A percentile compares a stretch with the other conserved stretches of the same genome.
Evolutionary conservation across 2,113 vertebrate species (phyloP).

Genomic region (Cnemophilus loriae): DNA sequence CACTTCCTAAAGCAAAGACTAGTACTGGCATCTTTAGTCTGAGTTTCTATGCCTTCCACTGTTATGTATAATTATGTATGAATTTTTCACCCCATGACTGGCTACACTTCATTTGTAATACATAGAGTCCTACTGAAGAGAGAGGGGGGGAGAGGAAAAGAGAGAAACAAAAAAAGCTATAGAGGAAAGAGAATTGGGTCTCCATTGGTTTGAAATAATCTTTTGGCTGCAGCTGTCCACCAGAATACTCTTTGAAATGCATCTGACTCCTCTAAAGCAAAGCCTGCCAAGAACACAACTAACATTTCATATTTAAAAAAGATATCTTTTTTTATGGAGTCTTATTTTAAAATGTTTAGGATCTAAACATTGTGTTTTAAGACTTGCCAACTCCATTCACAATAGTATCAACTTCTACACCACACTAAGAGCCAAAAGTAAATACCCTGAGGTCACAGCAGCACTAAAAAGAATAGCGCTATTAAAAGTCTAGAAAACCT

Average conservation of each 20-base stretch:
- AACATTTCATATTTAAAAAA: slow-evolving; percentile 46
- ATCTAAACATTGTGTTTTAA: slow-evolving; percentile 53
- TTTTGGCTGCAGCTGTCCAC: slow-evolving; percentile 16
- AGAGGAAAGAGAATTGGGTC: not conserved
- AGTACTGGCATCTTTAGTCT: not conserved
- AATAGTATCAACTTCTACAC: slow-evolving; percentile 15
- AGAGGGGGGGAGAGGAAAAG: fast-evolving
- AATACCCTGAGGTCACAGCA: slow-evolving; percentile 26
- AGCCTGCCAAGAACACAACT: slow-evolving; percentile 44
- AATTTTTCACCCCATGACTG: not conserved
- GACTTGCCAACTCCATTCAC: slow-evolving; percentile 23
- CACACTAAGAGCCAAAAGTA: slow-evolving; percentile 26
- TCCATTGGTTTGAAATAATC: slow-evolving; percentile 24
- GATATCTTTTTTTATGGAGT: not conserved
- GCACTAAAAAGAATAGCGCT: not conserved
- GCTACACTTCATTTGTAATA: not conserved
- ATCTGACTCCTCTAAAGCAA: slow-evolving; percentile 2
- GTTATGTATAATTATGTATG: not conserved
- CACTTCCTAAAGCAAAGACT: not conserved
- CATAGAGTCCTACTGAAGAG: not conserved
- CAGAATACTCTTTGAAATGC: slow-evolving; percentile 5
- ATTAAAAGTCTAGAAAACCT: slow-evolving; percentile 21
- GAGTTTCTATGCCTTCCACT: not conserved
- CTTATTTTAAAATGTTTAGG: slow-evolving; percentile 51
- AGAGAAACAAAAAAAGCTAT: not conserved